Evolutionary conservation across 2,113 vertebrate species (phyloP), one percentile per base, ranked within the genome.

Genomic region (Talpa occidentalis): DNA sequence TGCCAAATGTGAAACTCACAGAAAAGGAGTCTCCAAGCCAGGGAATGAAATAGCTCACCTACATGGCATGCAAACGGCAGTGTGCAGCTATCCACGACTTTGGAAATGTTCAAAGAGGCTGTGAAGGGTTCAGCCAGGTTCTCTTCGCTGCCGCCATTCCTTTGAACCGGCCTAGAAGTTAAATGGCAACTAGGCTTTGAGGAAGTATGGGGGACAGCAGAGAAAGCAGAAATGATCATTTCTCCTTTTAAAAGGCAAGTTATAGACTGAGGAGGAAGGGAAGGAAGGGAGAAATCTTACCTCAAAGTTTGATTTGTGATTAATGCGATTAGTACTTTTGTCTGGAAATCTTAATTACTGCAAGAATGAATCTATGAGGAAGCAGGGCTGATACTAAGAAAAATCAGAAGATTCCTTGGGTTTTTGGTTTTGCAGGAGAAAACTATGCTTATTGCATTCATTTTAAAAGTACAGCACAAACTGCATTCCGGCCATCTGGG

Each of bases 391-490:
- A 10, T 66, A 22, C 14, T 78, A 59, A 28, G 17, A 56, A 47
- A 60, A 49, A 14, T 37, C 30, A 8, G 42, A 47, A 49, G 14
- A 30, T 35, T 44, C 26, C n/a, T 74, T 10, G 24, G 47, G 56
- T 30, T 84, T 74, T 42, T 79, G 30, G 0, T 8, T 35, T 8
- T 49, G 0, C 28, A 90, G 5, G 22, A 22, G 14, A 76, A 60
- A 54, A 66, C 6, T 19, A 2, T 16, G 16, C 3, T 3, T 40
- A 28, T 11, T 19, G 8, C 15, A 35, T 0, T 44, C 1, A 17
- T 52, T 73, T 77, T 78, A 40, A 79, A 73, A n/a, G 6, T 22
- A 24, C 2, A n/a, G 11, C 19, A 56, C 54, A 56, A 22, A 56
- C 21, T 42, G 9, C 30, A 77, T 10, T 19, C 40, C 37, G 40